Conservation (phyloP, 1,140 invertebrate species). For the Lasioglossum albipes region DNA sequence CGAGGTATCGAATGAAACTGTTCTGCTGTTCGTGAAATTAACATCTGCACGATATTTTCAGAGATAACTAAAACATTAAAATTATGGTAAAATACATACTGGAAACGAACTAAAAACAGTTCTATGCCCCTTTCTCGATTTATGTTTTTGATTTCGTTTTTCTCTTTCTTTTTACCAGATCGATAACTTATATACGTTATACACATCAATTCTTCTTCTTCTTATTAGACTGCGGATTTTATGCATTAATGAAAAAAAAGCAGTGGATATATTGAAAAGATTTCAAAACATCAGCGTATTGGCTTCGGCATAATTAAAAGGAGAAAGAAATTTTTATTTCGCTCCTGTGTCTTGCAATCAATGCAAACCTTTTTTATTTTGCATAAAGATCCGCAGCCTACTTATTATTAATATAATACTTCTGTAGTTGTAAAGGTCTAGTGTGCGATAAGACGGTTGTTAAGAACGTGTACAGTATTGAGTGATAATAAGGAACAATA, state of each 20-base stretch:
- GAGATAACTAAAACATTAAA: neutral
- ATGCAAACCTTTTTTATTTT: no score
- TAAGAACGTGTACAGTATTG: slow-evolving; percentile 32
- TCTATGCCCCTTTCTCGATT: neutral
- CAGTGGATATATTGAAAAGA: no score
- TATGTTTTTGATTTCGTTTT: neutral
- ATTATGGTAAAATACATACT: neutral
- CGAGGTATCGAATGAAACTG: neutral
- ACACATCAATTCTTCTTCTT: neutral
- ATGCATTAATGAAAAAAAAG: no score
- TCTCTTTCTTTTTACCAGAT: neutral
- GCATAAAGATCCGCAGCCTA: no score
- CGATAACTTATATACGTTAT: neutral
- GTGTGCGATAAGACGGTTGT: neutral
- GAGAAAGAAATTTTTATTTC: no score
- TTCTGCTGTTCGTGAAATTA: neutral
- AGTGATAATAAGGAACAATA: neutral
- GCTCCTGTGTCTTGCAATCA: no score
- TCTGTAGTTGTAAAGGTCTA: slow-evolving; percentile 4
- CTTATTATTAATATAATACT: slow-evolving; percentile 1
- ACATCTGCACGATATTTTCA: neutral
- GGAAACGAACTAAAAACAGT: neutral
- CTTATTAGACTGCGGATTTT: neutral
- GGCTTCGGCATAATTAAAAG: no score
- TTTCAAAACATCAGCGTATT: no score